Evolutionary conservation across 92 coral and sea anemone species (phyloP).

Genomic region (Phenganax subtilis): DNA sequence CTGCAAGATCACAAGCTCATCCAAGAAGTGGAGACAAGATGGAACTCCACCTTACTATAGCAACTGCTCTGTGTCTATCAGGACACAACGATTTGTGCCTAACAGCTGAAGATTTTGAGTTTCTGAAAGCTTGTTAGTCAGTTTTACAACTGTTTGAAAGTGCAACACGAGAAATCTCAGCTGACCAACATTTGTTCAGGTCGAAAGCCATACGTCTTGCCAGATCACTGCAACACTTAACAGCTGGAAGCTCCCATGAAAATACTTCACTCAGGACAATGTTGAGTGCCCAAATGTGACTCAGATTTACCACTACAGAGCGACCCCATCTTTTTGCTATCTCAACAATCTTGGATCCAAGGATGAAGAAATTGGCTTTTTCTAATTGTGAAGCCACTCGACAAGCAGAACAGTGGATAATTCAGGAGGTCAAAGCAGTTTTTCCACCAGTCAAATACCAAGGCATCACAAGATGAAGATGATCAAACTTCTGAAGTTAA

Average conservation of each 20-base stretch:
- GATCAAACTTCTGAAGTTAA: not conserved
- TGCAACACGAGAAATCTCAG: constrained; percentile 21
- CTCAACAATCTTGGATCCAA: constrained; percentile 37
- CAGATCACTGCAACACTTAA: constrained; percentile 25
- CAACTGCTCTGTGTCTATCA: constrained; percentile 38
- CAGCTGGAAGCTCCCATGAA: not conserved
- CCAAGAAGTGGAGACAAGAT: constrained; percentile 41
- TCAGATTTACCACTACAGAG: not conserved
- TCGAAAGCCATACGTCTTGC: constrained; percentile 34
- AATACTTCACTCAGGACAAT: not conserved
- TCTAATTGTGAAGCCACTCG: not conserved
- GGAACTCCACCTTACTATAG: constrained; percentile 43
- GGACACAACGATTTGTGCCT: constrained; percentile 27
- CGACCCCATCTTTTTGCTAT: not conserved
- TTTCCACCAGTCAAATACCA: constrained; percentile 1
- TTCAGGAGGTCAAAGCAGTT: constrained; percentile 20
- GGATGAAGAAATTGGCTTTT: constrained; percentile 42
- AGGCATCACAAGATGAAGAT: not conserved
- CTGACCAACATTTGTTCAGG: not conserved
- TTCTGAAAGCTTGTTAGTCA: constrained; percentile 21
- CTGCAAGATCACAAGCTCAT: constrained; percentile 18
- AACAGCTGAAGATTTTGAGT: constrained; percentile 27
- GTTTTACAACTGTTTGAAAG: constrained; percentile 38
- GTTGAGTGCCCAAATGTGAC: constrained; percentile 27
- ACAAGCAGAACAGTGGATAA: constrained; percentile 21